Conservation (phyloP, 2,113 vertebrate species). For the Gobius niger region DNA sequence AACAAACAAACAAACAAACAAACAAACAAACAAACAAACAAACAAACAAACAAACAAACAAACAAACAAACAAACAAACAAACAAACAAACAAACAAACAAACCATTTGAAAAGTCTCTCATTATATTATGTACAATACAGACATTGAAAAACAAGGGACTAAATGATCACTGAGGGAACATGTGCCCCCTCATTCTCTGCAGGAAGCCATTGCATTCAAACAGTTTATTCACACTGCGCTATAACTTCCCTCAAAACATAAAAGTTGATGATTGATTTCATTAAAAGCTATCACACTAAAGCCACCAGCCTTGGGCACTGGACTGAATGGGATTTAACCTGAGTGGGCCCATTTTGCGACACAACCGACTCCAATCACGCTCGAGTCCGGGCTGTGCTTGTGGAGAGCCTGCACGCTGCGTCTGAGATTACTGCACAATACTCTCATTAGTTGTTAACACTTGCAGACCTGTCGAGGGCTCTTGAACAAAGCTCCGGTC, state of each 20-base stretch:
- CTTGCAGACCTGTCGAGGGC: conserved; percentile 65
- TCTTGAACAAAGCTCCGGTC: conserved; percentile 63
- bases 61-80: too few species aligned
- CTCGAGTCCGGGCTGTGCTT: conserved; percentile 41
- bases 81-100: too few species aligned
- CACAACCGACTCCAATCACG: conserved; percentile 70
- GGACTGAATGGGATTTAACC: conserved; percentile 62
- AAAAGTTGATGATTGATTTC: conserved; percentile 58
- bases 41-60: too few species aligned
- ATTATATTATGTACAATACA: too few species aligned
- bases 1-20: too few species aligned
- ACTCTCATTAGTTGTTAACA: conserved; percentile 69
- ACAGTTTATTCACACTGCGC: neutral
- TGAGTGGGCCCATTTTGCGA: conserved; percentile 69
- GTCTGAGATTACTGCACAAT: conserved; percentile 64
- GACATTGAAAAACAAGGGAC: too few species aligned
- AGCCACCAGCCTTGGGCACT: conserved; percentile 40
- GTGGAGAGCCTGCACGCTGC: conserved; percentile 47
- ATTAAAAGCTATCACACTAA: conserved; percentile 15
- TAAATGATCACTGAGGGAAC: too few species aligned
- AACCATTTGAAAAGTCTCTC: too few species aligned
- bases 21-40: too few species aligned
- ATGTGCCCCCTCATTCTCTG: too few species aligned
- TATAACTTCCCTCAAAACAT: conserved; percentile 34
- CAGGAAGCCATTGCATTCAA: neutral